Conservation (phyloP, 2,797 vertebrate species). For the Coccyzus lansbergi region DNA sequence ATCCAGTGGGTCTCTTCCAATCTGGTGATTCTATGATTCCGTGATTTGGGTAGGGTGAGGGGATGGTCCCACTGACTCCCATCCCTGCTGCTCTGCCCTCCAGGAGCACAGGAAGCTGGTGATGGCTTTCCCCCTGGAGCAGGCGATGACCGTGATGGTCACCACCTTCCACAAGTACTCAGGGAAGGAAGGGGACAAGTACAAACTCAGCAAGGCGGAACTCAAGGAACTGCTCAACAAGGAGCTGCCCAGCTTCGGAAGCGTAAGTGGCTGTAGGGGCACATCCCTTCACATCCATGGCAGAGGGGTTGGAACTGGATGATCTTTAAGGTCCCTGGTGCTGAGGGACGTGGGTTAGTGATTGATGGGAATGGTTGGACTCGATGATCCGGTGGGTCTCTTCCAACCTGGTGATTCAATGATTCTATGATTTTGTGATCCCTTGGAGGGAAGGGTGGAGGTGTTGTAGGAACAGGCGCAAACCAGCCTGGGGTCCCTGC, state of each 20-base stretch:
- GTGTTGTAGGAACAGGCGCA: accelerated
- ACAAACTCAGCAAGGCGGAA: slow-evolving; percentile 80
- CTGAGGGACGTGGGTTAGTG: no score
- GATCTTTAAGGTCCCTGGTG: no score
- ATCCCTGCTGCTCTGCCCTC: neutral
- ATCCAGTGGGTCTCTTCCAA: no score
- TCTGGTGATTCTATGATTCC: no score
- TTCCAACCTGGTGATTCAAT: no score
- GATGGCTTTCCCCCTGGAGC: slow-evolving; percentile 68
- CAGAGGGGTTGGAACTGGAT: no score
- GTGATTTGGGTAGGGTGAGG: neutral
- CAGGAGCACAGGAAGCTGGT: neutral
- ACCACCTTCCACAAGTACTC: slow-evolving; percentile 80
- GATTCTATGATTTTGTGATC: accelerated
- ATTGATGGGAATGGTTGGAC: no score
- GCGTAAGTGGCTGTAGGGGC: slow-evolving; percentile 55
- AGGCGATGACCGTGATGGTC: slow-evolving; percentile 77
- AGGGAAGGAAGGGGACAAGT: slow-evolving; percentile 74
- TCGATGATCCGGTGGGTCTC: no score
- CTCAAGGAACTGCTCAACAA: slow-evolving; percentile 81
- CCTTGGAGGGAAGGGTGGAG: accelerated
- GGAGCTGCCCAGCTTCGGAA: slow-evolving; percentile 76
- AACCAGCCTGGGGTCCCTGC: accelerated
- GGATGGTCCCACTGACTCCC: neutral
- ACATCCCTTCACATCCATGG: accelerated